Base-by-base conservation (phyloP, 2,797 vertebrate species). In the Poecilia gillii region DNA sequence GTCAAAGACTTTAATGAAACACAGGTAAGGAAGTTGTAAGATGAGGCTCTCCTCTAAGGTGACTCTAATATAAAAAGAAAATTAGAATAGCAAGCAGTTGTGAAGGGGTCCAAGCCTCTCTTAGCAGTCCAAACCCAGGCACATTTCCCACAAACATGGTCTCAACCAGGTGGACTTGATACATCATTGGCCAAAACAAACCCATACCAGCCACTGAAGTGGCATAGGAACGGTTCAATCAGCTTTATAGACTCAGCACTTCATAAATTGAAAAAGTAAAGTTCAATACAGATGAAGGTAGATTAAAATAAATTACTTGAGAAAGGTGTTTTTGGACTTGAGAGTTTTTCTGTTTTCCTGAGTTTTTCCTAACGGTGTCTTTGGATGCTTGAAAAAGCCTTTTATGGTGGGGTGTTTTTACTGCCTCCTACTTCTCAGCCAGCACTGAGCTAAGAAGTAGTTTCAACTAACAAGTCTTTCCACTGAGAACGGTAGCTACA, bases 1-100 rank as follows among this genome's bases (percentile, higher is more conserved):
- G 97, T 99, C 46, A 97, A 97, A 90, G 96, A 97, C 89, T 98
- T 98, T 87, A 97, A 97, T 23, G 96, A 97, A 93, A 94, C 96
- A 7, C 98, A 99, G 97, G 98, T 99, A 95, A 93, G 4, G 72
- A 31, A 20, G 0, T 18, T 41, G 0, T 28, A 2, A 41, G 46
- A 75, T 18, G 4, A 20, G 6, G 13, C 16, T 20, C 33, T 39
- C 16, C 18, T 39, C 1, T 23, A 36, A 59, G 2, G 12, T 59
- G 57, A 14, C n/a, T 13, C n/a, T 14, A 59, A 31, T 28, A 14
- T 28, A 14, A 59, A 64, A 33, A 64, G 33, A 64, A 36, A 64
- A 64, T 18, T 0, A 9, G 36, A 66, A 68, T 39, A 39, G 64
- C 20, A 68, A 23, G 8, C 20, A 39, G 36, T 36, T 66, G 18